Conservation (phyloP, 1,140 invertebrate genomes). For the Oryzaephilus surinamensis region DNA sequence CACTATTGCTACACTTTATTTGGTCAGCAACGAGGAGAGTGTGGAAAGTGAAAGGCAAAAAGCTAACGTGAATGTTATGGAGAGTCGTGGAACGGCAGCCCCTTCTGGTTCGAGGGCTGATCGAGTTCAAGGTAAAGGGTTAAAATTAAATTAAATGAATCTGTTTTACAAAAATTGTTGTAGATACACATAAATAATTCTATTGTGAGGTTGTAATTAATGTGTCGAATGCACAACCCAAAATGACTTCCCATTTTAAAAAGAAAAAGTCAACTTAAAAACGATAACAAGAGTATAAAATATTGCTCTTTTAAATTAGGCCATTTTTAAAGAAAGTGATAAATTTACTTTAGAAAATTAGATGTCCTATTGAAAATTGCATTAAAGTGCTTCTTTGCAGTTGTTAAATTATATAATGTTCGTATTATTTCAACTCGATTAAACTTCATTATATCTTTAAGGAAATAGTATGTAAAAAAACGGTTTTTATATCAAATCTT, state of each 20-base stretch:
- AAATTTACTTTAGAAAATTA: too few relatives aligned
- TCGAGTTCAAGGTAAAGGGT: slow-evolving; percentile 42
- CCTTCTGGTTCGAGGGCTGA: slow-evolving; percentile 41
- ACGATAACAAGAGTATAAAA: too few relatives aligned
- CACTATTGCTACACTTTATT: slow-evolving; percentile 73
- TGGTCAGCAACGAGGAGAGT: slow-evolving; percentile 72
- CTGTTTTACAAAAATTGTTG: background rate
- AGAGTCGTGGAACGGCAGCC: slow-evolving; percentile 48
- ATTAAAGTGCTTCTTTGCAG: too few relatives aligned
- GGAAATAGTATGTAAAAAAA: too few relatives aligned
- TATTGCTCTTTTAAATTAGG: too few relatives aligned
- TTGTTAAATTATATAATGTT: too few relatives aligned
- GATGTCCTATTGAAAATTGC: too few relatives aligned
- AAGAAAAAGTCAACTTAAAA: slow-evolving; percentile 6
- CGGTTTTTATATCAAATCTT: too few relatives aligned
- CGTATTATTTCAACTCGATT: too few relatives aligned
- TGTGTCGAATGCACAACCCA: slow-evolving; percentile 11
- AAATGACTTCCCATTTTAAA: slow-evolving; percentile 13
- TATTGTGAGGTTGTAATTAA: background rate
- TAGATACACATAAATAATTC: background rate
- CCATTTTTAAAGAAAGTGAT: too few relatives aligned
- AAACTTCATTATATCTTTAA: too few relatives aligned
- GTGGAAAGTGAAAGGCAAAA: slow-evolving; percentile 58
- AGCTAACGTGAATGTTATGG: slow-evolving; percentile 51
- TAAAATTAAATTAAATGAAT: background rate